Evolutionary conservation across 2,888 invertebrate species (phyloP).

Genomic region (Tipula vernalis): DNA sequence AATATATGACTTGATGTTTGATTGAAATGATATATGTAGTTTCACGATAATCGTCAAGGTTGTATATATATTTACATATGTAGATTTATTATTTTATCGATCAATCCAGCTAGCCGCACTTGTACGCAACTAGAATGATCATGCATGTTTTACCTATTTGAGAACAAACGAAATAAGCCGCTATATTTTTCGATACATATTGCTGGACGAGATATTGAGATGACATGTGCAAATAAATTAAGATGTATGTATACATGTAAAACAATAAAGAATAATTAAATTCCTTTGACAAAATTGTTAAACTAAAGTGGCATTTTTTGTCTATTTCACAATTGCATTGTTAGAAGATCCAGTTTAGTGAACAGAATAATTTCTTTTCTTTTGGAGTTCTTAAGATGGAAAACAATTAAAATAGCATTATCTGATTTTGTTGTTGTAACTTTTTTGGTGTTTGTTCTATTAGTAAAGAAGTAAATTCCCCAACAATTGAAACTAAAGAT

Average conservation of each 20-base stretch:
- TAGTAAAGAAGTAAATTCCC: neutral
- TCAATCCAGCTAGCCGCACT: neutral
- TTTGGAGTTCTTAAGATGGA: neutral
- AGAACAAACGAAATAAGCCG: neutral
- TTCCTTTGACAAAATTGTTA: neutral
- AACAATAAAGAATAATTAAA: neutral
- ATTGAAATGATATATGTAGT: neutral
- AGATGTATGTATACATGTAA: neutral
- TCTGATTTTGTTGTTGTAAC: neutral
- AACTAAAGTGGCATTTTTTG: neutral
- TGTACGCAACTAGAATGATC: neutral
- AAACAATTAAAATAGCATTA: neutral
- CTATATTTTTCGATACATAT: neutral
- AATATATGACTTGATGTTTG: neutral
- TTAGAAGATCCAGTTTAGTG: neutral
- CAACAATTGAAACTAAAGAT: neutral
- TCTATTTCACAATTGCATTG: neutral
- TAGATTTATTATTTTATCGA: neutral
- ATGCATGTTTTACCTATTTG: neutral
- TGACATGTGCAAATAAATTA: no score
- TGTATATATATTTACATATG: neutral
- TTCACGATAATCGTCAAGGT: neutral
- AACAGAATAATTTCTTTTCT: neutral
- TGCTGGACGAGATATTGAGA: neutral
- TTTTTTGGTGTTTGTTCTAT: neutral